Conservation (phyloP, 2,797 vertebrate genomes). For the Chromobotia macracanthus region DNA sequence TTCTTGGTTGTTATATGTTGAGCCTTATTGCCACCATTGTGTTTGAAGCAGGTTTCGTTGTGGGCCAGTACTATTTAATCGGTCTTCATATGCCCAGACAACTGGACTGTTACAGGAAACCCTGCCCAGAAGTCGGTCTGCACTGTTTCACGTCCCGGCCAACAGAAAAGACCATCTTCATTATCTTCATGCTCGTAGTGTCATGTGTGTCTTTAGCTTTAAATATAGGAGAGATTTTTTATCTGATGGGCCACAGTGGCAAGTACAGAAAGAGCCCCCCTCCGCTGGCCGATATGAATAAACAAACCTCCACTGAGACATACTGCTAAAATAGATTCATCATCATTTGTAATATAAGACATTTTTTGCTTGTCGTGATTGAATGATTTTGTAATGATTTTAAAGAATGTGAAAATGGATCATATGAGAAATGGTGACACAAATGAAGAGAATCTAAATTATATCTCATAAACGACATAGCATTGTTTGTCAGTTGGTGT, state of each 20-base stretch:
- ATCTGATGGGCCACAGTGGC: slow-evolving; percentile 72
- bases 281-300: not conserved
- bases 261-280: not conserved
- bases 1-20: slow-evolving; percentile 85
- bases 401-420: not conserved
- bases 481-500: not conserved
- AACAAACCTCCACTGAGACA: slow-evolving; percentile 15
- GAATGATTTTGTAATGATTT: not conserved
- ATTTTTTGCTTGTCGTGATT: too few species aligned
- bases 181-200: slow-evolving; percentile 88
- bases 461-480: too few species aligned
- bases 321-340: slow-evolving; percentile 22
- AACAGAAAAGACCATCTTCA: slow-evolving; percentile 90
- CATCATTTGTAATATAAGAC: too few species aligned
- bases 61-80: slow-evolving; percentile 88
- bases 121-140: slow-evolving; percentile 76
- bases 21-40: slow-evolving; percentile 85
- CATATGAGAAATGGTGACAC: not conserved
- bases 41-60: slow-evolving; percentile 86
- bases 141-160: slow-evolving; percentile 90
- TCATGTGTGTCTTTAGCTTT: slow-evolving; percentile 83
- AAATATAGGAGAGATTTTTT: slow-evolving; percentile 85
- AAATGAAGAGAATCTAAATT: not conserved
- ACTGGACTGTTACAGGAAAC: slow-evolving; percentile 78
- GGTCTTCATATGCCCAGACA: slow-evolving; percentile 82